Percentiles rank a stretch among this genome's conserved stretches.
phyloP scores from a whole-genome alignment of 2,113 vertebrate genomes.

The Elephas maximus region DNA sequence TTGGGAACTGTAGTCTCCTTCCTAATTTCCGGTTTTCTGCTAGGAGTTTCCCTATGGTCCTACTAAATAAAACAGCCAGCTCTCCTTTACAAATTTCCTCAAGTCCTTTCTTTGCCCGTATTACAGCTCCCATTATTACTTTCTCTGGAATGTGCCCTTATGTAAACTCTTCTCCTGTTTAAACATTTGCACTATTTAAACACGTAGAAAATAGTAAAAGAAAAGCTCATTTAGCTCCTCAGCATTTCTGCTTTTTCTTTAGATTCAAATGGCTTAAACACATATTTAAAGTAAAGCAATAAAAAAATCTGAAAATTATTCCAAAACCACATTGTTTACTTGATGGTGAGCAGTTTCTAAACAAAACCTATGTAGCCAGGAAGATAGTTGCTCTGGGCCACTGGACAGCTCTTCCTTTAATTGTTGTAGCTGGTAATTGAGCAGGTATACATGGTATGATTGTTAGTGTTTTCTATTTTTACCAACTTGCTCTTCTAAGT shows the following conservation, averaged over 20 bases:
- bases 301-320: conserved; percentile 68
- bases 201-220: not conserved
- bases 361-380: conserved; percentile 65
- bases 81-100: conserved; percentile 30
- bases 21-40: not conserved
- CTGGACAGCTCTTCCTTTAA: conserved; percentile 73
- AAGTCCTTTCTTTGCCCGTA: not conserved
- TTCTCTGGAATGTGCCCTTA: not conserved
- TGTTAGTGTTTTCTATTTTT: conserved; percentile 83
- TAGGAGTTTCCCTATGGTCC: not conserved
- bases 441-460: conserved; percentile 13
- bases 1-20: not conserved
- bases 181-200: not conserved
- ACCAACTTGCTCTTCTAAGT: conserved; percentile 67
- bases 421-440: conserved; percentile 81
- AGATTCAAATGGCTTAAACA: not conserved
- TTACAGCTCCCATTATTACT: not conserved
- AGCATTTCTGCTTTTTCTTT: not conserved
- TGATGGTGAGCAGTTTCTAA: conserved; percentile 26
- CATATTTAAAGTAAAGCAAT: conserved; percentile 58
- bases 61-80: not conserved
- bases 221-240: conserved; percentile 32
- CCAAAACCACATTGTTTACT: conserved; percentile 66
- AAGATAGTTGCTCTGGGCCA: conserved; percentile 70
- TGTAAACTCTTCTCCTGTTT: conserved; percentile 22